Conservation (phyloP, 2,113 vertebrate species). For the Thymallus thymallus region DNA sequence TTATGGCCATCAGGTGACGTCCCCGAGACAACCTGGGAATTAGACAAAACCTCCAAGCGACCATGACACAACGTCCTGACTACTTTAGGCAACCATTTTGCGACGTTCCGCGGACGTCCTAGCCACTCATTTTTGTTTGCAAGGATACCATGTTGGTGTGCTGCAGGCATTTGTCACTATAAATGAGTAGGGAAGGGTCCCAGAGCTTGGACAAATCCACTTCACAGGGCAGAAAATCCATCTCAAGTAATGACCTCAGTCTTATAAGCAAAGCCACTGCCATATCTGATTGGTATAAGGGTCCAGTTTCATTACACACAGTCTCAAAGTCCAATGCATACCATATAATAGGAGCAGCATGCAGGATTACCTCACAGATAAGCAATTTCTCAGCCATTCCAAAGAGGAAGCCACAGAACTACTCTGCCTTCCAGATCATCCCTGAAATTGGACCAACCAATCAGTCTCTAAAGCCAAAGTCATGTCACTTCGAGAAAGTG, state of each 20-base stretch:
- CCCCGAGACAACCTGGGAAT: too few relatives aligned
- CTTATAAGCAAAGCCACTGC: constrained; percentile 20
- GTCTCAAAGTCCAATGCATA: background rate
- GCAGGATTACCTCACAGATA: background rate
- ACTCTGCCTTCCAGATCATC: background rate
- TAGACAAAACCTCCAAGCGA: too few relatives aligned
- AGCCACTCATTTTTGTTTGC: too few relatives aligned
- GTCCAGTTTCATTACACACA: background rate
- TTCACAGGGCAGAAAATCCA: constrained; percentile 33
- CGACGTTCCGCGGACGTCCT: too few relatives aligned
- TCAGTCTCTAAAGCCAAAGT: background rate
- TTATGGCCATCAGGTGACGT: too few relatives aligned
- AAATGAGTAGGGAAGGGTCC: background rate
- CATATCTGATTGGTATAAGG: constrained; percentile 22
- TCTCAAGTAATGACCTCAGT: constrained; percentile 31
- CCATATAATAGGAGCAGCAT: background rate
- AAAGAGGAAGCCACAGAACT: background rate
- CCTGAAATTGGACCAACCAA: background rate
- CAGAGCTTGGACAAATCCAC: constrained; percentile 6
- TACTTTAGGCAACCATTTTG: too few relatives aligned
- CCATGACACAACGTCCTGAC: too few relatives aligned
- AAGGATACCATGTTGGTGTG: background rate
- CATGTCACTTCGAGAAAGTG: background rate
- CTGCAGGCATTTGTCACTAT: constrained; percentile 11
- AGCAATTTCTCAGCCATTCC: too few relatives aligned